Base-by-base conservation (phyloP, 2,888 invertebrate genomes). In the Rotaria macrura region DNA sequence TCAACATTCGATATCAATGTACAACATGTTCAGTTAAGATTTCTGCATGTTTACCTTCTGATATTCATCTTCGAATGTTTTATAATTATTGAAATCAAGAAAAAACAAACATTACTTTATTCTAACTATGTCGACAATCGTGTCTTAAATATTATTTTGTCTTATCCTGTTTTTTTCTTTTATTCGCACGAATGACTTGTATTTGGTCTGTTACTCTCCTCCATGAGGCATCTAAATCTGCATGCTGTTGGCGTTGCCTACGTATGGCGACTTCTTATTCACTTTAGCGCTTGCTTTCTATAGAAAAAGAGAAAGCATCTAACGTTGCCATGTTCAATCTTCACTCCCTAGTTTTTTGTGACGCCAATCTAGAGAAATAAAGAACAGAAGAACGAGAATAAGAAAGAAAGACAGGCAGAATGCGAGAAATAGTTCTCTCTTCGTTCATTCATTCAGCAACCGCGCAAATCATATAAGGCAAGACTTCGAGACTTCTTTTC, bases 261-360 rank as follows among this genome's bases (percentile, higher is more conserved):
- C 29, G 65, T 65, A 34, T 34, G 29, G 38, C 29, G 34, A 65
- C 65, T 65, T 65, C 65, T 65, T 65, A 65, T 65, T 65, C 65
- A 34, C 65, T 65, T 65, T 65, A 34, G 34, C 34, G 65, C 20
- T 65, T 34, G 65, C 65, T 65, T 65, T 34, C 34, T 20, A 9
- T 34, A 65, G 34, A 65, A 29, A 38, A 65, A 65, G 65, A 65
- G 65, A 65, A 65, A 34, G 17, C 65, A 34, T 38, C 34, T 20
- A 65, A 65, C 65, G 65, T 65, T 65, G 65, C 65, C 65, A 65
- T 65, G 65, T 65, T 65, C 65, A 65, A 65, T 34, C 65, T 65
- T 65, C 65, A 65, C 6, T 65, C 65, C 34, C 65, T 65, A 65
- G 34, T 65, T 65, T 65, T 47, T 65, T 34, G 65, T 65, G 65